phyloP scores from a whole-genome alignment of 2,888 invertebrate genomes.

The Drosophila mimica region DNA sequence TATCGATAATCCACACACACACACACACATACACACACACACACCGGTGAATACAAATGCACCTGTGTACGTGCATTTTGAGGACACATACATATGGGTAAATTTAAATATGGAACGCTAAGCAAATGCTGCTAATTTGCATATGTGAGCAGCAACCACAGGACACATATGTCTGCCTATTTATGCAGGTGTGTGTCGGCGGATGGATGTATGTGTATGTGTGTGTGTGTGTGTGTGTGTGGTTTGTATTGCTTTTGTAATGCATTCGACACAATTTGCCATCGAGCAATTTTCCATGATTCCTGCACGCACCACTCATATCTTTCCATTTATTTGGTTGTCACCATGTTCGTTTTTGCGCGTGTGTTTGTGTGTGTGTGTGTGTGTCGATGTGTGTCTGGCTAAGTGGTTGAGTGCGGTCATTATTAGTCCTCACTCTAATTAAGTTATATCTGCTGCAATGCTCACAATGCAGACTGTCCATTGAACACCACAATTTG shows the following conservation, averaged over 20 bases:
- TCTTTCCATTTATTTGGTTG: slow-evolving; percentile 7
- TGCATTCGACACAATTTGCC: slow-evolving; percentile 56
- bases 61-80: neutral
- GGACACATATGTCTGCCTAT: slow-evolving; percentile 5
- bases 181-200: slow-evolving; percentile 4
- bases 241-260: slow-evolving; percentile 23
- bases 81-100: neutral
- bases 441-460: slow-evolving; percentile 72
- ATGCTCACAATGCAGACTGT: slow-evolving; percentile 44
- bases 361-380: neutral
- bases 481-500: slow-evolving; percentile 21
- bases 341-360: neutral
- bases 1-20: neutral
- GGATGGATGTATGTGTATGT: neutral
- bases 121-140: slow-evolving; percentile 41
- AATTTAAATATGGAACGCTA: neutral
- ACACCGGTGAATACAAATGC: neutral
- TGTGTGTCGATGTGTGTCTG: neutral
- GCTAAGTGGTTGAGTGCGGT: slow-evolving; percentile 26
- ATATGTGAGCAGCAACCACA: slow-evolving; percentile 33
- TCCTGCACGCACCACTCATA: slow-evolving; percentile 38
- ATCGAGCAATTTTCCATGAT: slow-evolving; percentile 64
- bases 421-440: slow-evolving; percentile 45
- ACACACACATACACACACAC: neutral
- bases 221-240: slow-evolving; percentile 15